Evolutionary conservation across 2,113 vertebrate genomes (phyloP).

Genomic region (Macquaria ambigua): DNA sequence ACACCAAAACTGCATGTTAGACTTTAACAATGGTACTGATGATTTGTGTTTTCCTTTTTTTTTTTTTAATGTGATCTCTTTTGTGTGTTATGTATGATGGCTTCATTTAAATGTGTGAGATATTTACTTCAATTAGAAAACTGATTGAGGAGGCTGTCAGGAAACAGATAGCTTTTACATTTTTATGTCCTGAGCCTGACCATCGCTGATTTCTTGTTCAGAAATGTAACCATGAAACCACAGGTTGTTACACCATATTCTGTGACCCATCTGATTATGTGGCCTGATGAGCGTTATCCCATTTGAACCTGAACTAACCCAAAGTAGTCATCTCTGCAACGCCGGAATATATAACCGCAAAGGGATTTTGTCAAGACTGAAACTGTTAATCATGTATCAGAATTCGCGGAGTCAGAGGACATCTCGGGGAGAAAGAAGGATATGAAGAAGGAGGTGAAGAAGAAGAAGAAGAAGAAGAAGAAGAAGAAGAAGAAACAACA

Average conservation of each 20-base stretch:
- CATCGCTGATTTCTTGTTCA: too few species aligned
- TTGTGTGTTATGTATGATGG: not conserved
- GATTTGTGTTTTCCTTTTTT: not conserved
- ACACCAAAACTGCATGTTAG: not conserved
- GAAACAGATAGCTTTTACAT: too few species aligned
- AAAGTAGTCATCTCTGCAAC: not conserved
- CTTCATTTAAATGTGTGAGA: not conserved
- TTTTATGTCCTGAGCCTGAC: too few species aligned
- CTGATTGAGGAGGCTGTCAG: too few species aligned
- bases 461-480: not conserved
- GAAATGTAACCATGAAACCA: too few species aligned
- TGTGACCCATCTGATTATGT: not conserved
- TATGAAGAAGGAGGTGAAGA: too few species aligned
- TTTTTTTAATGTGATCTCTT: not conserved
- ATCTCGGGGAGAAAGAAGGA: not conserved
- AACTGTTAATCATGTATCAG: not conserved
- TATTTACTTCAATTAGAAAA: too few species aligned
- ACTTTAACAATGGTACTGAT: not conserved
- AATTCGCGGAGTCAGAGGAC: not conserved
- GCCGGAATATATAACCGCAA: not conserved
- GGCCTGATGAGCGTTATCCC: not conserved
- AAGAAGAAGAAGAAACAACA: constrained; percentile 40
- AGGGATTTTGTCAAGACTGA: not conserved
- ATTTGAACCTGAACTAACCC: not conserved
- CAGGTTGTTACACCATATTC: not conserved